Evolutionary conservation across 2,113 vertebrate species (phyloP).

Genomic region (Tragelaphus buxtoni): DNA sequence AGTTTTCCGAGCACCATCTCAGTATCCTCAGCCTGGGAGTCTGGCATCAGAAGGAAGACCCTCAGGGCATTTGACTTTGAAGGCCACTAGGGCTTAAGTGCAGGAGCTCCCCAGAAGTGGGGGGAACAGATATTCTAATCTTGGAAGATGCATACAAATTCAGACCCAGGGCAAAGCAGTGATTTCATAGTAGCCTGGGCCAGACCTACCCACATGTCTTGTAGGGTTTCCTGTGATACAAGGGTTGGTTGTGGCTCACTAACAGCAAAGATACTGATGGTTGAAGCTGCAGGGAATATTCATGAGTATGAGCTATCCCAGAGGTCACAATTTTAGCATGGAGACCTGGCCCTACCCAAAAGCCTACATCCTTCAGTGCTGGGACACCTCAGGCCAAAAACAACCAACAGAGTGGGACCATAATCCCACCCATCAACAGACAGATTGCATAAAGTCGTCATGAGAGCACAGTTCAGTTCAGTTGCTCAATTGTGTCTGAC

Average conservation of each 20-base stretch:
- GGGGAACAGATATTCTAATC: neutral
- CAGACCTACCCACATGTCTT: neutral
- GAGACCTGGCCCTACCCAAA: neutral
- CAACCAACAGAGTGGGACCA: neutral
- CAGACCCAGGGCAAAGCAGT: neutral
- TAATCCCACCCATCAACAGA: neutral
- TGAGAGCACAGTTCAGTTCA: neutral
- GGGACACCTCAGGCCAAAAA: neutral
- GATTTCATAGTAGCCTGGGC: neutral
- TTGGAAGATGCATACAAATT: neutral
- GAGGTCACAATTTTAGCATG: neutral
- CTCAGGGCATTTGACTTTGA: neutral
- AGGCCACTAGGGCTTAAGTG: neutral
- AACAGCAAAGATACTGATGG: neutral
- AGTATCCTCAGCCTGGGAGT: neutral
- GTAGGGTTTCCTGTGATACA: neutral
- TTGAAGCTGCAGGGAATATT: neutral
- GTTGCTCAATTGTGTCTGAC: too few relatives aligned
- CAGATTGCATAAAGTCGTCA: neutral
- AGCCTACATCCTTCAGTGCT: neutral
- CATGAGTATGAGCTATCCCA: neutral
- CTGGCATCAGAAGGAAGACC: neutral
- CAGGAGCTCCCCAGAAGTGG: neutral
- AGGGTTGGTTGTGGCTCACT: neutral
- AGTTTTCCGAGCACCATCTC: neutral